phyloP scores from a whole-genome alignment of 2,888 invertebrate genomes.

The Hydriomena furcata region DNA sequence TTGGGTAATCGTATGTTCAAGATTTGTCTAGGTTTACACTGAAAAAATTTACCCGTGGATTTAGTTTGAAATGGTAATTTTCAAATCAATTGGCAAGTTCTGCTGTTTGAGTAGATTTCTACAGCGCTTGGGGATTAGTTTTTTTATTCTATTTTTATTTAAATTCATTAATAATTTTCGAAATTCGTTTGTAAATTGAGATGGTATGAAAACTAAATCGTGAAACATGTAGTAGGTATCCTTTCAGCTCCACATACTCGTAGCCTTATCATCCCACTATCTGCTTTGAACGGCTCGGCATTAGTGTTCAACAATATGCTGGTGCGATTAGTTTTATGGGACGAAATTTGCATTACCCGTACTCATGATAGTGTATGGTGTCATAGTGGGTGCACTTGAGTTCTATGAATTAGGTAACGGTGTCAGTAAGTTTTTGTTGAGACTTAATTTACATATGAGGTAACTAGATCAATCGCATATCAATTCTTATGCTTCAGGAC shows the following conservation, averaged over 20 bases:
- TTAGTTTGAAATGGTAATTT: no score
- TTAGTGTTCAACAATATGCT: constrained; percentile 44
- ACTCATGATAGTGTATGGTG: constrained; percentile 24
- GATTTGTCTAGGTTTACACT: no score
- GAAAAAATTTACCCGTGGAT: no score
- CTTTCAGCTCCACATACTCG: constrained; percentile 4
- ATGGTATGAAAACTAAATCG: not conserved
- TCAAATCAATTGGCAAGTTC: no score
- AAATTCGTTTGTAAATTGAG: no score
- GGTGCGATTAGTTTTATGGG: constrained; percentile 67
- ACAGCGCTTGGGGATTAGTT: no score
- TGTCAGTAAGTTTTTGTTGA: constrained; percentile 1
- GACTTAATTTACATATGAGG: not conserved
- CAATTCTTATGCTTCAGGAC: no score
- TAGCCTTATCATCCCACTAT: constrained; percentile 17
- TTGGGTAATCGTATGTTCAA: no score
- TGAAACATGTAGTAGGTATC: not conserved
- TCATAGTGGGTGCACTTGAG: not conserved
- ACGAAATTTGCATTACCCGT: constrained; percentile 63
- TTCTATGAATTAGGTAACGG: constrained; percentile 2
- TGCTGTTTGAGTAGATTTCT: no score
- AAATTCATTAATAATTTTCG: no score
- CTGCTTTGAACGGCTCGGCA: constrained; percentile 14
- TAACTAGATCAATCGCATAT: no score
- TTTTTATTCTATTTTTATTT: no score